phyloP scores from a whole-genome alignment of 2,113 vertebrate species.

The Jaculus jaculus region DNA sequence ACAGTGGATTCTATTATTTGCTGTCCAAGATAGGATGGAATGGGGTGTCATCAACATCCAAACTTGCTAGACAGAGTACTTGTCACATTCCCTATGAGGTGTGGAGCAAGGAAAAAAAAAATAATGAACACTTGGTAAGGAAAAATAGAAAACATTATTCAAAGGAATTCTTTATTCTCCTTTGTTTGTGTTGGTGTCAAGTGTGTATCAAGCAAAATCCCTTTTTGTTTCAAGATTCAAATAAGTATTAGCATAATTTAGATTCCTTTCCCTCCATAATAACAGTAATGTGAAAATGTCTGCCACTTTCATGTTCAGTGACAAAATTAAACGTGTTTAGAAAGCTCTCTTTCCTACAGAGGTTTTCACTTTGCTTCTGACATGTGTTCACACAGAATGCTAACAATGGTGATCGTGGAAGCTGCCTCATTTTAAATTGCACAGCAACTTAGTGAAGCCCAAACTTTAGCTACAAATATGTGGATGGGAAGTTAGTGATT shows the following conservation, averaged over 20 bases:
- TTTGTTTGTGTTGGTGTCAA: constrained; percentile 11
- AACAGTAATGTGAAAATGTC: background rate
- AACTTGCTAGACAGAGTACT: background rate
- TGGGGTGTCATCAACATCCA: background rate
- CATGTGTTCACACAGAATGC: background rate
- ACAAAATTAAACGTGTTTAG: background rate
- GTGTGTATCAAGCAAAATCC: background rate
- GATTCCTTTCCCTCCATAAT: background rate
- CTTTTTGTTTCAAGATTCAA: constrained; percentile 8
- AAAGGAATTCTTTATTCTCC: constrained; percentile 1
- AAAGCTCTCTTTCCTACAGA: background rate
- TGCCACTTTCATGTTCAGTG: background rate
- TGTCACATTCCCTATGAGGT: background rate
- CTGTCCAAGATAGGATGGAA: background rate
- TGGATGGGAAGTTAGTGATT: background rate
- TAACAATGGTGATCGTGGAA: background rate
- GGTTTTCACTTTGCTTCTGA: constrained; percentile 12
- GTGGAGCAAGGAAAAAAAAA: background rate
- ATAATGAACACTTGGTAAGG: background rate
- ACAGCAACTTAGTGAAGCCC: background rate
- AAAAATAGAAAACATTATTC: constrained; percentile 16
- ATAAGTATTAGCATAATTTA: constrained; percentile 29
- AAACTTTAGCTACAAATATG: background rate
- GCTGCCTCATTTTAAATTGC: constrained; percentile 20
- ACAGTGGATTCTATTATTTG: background rate